A percentile compares a stretch with the other conserved stretches of the same genome.
Conservation (phyloP, 2,113 vertebrate genomes). For the Cyprichromis sp. region DNA sequence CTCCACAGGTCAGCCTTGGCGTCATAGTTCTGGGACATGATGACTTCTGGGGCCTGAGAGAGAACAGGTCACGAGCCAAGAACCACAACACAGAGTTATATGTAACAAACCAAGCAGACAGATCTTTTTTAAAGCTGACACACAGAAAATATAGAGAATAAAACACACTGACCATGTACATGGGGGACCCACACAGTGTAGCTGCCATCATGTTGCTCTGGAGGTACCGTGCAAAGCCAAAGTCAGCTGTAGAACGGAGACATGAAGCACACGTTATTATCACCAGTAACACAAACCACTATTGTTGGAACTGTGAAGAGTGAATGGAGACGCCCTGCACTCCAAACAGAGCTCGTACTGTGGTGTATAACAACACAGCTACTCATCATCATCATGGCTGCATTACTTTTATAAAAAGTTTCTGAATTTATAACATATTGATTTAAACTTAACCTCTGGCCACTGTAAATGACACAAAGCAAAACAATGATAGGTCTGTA, state of each 20-base stretch:
- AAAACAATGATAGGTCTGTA: neutral
- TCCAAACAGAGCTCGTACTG: neutral
- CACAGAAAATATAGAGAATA: neutral
- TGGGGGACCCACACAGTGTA: slow-evolving; percentile 92
- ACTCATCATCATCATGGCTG: neutral
- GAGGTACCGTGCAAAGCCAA: slow-evolving; percentile 95
- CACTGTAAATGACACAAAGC: neutral
- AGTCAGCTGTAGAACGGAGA: slow-evolving; percentile 82
- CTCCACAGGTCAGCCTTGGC: slow-evolving; percentile 97
- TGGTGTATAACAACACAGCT: neutral
- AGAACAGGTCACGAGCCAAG: neutral
- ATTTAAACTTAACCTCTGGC: fast-evolving
- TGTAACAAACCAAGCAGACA: neutral
- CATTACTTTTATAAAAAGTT: fast-evolving
- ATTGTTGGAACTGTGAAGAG: neutral
- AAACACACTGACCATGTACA: slow-evolving; percentile 91
- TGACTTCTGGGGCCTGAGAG: slow-evolving; percentile 91
- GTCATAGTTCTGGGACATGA: slow-evolving; percentile 98
- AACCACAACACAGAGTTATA: neutral
- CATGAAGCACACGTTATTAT: neutral
- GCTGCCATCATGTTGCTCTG: slow-evolving; percentile 99
- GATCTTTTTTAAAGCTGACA: neutral
- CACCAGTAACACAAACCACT: neutral
- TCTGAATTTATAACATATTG: neutral
- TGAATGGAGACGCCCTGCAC: neutral